phyloP scores from a whole-genome alignment of 2,113 vertebrate genomes.

The Osmerus mordax region DNA sequence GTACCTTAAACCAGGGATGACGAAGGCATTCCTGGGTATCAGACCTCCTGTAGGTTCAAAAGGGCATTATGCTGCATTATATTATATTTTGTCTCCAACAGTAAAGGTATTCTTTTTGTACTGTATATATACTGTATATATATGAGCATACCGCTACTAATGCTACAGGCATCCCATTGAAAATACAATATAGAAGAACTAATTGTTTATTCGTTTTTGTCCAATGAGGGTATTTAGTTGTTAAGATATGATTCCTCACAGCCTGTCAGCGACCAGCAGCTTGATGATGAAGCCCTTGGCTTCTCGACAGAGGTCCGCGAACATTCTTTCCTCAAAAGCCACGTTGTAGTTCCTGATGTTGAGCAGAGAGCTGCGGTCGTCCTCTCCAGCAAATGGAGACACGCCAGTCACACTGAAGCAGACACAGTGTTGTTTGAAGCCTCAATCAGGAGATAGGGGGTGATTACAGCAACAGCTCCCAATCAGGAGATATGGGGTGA shows the following conservation, averaged over 20 bases:
- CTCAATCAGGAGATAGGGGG: background rate
- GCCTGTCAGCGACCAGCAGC: conserved; percentile 87
- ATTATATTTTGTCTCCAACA: no score
- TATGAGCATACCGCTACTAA: no score
- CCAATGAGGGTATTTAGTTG: background rate
- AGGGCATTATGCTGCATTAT: background rate
- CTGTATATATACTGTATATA: no score
- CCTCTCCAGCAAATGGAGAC: conserved; percentile 93
- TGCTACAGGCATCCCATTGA: no score
- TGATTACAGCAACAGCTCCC: no score
- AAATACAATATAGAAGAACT: background rate
- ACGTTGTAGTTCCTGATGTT: conserved; percentile 96
- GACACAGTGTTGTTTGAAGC: background rate
- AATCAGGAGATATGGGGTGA: no score
- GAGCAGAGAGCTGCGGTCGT: conserved; percentile 86
- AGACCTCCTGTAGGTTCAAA: conserved; percentile 79
- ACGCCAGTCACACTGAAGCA: conserved; percentile 85
- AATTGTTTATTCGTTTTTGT: background rate
- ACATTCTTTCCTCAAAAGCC: conserved; percentile 92
- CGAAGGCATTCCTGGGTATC: conserved; percentile 86
- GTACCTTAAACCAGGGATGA: conserved; percentile 97
- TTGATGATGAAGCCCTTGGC: conserved; percentile 96
- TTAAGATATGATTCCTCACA: conserved; percentile 76
- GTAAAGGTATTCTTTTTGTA: no score
- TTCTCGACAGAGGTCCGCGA: conserved; percentile 86